These are phyloP conservation scores for Diachasmimorpha longicaudata DNA, from an alignment of 1,140 invertebrate species.

Conservation along the genomic window DNA sequence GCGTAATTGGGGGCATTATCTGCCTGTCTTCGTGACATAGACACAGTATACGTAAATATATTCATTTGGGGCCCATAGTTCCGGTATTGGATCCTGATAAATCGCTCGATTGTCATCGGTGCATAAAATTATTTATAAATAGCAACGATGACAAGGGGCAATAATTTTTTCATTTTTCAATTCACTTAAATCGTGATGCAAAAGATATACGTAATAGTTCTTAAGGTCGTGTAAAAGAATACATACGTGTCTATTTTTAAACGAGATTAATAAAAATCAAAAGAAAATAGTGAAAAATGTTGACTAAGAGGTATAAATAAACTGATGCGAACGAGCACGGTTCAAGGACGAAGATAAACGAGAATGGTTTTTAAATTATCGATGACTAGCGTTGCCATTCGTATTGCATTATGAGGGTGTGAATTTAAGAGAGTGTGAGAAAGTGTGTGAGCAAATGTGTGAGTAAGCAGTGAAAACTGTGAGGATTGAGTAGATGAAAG, in stretches of 20 bases:
- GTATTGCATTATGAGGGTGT: slow-evolving; percentile 22
- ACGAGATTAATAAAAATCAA: slow-evolving; percentile 36
- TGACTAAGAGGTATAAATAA: background rate
- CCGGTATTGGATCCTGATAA: background rate
- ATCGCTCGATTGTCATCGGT: background rate
- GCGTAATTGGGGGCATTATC: no score
- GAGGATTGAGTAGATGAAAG: background rate
- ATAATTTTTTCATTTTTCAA: background rate
- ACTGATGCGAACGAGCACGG: background rate
- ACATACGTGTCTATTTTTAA: slow-evolving; percentile 63
- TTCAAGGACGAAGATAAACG: background rate
- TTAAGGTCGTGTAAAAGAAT: slow-evolving; percentile 54
- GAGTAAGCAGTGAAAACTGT: background rate
- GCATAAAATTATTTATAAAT: background rate
- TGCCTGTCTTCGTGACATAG: background rate
- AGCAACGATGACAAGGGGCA: slow-evolving; percentile 26
- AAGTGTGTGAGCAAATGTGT: background rate
- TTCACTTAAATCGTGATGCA: slow-evolving; percentile 57
- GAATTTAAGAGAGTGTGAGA: slow-evolving; percentile 10
- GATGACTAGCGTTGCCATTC: slow-evolving; percentile 37
- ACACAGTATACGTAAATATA: background rate
- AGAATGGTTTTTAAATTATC: slow-evolving; percentile 46
- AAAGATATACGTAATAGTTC: slow-evolving; percentile 61
- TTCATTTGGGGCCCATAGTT: background rate
- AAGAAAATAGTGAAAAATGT: slow-evolving; percentile 23